Conservation (phyloP, 2,888 invertebrate species). For the Rhagophthalmus giganteus region DNA sequence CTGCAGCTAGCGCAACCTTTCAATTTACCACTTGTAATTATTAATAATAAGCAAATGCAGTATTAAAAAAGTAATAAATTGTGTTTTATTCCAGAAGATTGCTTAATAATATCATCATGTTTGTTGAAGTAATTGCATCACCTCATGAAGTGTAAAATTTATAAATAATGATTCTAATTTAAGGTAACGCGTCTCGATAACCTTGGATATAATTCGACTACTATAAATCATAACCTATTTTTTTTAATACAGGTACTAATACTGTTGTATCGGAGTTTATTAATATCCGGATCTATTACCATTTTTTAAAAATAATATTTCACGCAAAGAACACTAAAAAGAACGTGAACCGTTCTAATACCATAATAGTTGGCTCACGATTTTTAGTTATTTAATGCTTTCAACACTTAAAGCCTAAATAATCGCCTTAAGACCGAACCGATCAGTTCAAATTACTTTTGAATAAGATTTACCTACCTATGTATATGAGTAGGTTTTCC, state of each 20-base stretch:
- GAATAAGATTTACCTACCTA: no score
- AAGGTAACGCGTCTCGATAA: conserved; percentile 19
- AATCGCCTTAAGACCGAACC: neutral
- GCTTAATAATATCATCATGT: conserved; percentile 25
- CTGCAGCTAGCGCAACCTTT: no score
- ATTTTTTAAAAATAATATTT: neutral
- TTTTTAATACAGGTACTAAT: conserved; percentile 7
- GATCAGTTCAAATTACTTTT: no score
- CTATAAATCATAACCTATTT: conserved; percentile 17
- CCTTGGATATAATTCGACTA: conserved; percentile 22
- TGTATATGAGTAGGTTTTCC: neutral
- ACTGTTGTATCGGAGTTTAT: no score
- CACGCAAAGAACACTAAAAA: neutral
- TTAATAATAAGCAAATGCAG: conserved; percentile 19
- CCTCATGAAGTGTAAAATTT: conserved; percentile 26
- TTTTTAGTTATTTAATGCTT: neutral
- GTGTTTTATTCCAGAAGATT: conserved; percentile 18
- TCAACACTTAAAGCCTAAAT: neutral
- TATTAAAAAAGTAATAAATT: conserved; percentile 19
- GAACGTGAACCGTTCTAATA: no score
- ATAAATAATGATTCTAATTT: conserved; percentile 26
- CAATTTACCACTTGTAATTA: conserved; percentile 14
- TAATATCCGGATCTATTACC: conserved; percentile 15
- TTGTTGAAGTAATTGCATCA: conserved; percentile 25
- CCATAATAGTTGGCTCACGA: neutral